Evolutionary conservation across 2,888 invertebrate genomes (phyloP).

Genomic region (Chrysina gloriosa): DNA sequence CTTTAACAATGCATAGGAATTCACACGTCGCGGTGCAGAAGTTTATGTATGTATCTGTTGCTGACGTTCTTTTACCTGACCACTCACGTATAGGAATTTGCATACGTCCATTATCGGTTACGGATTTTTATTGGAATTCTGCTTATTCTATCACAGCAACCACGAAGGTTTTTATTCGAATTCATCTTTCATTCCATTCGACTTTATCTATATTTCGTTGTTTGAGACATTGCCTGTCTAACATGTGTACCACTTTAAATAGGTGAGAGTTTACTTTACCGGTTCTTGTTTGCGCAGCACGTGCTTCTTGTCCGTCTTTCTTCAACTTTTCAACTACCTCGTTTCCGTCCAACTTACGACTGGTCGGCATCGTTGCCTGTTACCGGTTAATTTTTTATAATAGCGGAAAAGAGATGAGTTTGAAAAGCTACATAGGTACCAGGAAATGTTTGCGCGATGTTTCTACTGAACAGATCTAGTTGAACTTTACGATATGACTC

Average conservation of each 20-base stretch:
- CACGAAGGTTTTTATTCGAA: background rate
- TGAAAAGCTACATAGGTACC: background rate
- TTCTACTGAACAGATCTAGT: constrained; percentile 9
- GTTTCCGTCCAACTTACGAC: background rate
- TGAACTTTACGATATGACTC: constrained; percentile 21
- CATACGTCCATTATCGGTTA: no score
- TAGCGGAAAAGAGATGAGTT: background rate
- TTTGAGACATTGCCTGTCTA: constrained; percentile 26
- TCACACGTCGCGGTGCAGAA: no score
- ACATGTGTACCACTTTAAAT: constrained; percentile 39
- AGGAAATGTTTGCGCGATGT: constrained; percentile 15
- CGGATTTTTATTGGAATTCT: no score
- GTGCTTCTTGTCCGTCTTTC: constrained; percentile 31
- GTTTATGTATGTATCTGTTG: no score
- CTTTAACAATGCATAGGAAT: no score
- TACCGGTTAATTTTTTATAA: constrained; percentile 24
- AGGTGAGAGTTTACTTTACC: constrained; percentile 39
- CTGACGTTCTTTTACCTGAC: no score
- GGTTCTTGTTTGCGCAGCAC: constrained; percentile 36
- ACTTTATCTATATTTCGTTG: constrained; percentile 31
- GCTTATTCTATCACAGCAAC: no score
- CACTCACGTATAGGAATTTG: no score
- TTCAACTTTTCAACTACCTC: background rate
- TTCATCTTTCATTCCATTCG: constrained; percentile 4
- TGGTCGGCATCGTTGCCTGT: no score